Percentiles rank a stretch among this genome's conserved stretches.
phyloP scores from a whole-genome alignment of 2,113 vertebrate species.

The Anseranas semipalmata region DNA sequence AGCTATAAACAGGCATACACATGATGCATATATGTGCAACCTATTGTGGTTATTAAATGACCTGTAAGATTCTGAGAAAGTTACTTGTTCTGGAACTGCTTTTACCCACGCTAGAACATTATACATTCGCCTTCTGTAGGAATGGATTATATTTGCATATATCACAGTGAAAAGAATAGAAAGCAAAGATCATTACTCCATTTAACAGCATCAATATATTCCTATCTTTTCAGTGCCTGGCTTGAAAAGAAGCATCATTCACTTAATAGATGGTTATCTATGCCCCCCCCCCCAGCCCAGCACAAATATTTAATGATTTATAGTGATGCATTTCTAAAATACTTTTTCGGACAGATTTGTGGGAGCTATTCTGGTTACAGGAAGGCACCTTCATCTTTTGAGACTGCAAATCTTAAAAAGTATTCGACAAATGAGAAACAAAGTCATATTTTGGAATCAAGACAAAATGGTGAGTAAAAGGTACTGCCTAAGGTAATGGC shows the following conservation, averaged over 20 bases:
- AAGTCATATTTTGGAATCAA: constrained; percentile 22
- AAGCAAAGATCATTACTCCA: not conserved
- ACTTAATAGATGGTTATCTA: not conserved
- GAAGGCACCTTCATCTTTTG: constrained; percentile 1
- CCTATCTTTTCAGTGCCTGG: not conserved
- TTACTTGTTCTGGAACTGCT: not conserved
- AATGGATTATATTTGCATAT: not conserved
- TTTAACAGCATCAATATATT: not conserved
- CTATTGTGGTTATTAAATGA: not conserved
- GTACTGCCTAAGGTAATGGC: constrained; percentile 21
- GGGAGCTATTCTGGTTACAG: not conserved
- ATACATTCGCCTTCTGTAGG: not conserved
- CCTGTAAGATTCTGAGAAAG: not conserved
- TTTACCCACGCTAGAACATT: not conserved
- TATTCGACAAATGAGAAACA: not conserved
- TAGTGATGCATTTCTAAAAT: not conserved
- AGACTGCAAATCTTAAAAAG: constrained; percentile 13
- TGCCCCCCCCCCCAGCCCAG: not conserved
- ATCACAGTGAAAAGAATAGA: not conserved
- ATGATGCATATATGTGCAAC: not conserved
- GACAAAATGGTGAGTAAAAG: constrained; percentile 42
- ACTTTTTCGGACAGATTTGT: not conserved
- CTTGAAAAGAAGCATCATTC: not conserved
- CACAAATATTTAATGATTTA: constrained; percentile 21
- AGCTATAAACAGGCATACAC: not conserved